A percentile compares a stretch with the other conserved stretches of the same genome.
Conservation (phyloP, 2,797 vertebrate genomes). For the Sebastes iracundus region DNA sequence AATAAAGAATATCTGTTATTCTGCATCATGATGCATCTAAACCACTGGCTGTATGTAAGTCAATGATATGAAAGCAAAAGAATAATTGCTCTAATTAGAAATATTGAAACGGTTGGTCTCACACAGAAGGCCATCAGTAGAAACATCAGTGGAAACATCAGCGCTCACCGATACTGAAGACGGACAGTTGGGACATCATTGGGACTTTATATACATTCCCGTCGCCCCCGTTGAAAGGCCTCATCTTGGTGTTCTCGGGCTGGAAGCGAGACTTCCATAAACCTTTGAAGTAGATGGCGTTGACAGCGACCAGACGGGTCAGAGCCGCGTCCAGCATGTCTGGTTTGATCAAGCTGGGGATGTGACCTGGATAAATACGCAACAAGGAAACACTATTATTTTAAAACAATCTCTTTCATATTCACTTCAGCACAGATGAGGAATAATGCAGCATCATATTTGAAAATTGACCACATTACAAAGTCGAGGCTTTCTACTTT, state of each 20-base stretch:
- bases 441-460: not conserved
- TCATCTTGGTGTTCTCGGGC: slow-evolving; percentile 92
- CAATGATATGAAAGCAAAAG: not conserved
- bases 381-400: not conserved
- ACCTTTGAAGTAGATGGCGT: slow-evolving; percentile 95
- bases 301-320: slow-evolving; percentile 89
- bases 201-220: slow-evolving; percentile 89
- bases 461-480: not conserved
- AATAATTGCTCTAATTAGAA: not conserved
- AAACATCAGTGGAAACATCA: not conserved
- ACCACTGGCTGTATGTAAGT: not conserved
- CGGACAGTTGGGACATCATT: slow-evolving; percentile 92
- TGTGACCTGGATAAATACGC: slow-evolving; percentile 85
- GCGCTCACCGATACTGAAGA: slow-evolving; percentile 90
- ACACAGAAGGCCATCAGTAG: not conserved
- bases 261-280: slow-evolving; percentile 94
- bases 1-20: not conserved
- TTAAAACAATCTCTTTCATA: not conserved
- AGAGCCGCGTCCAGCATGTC: slow-evolving; percentile 85
- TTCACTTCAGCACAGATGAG: not conserved
- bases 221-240: slow-evolving; percentile 85
- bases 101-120: not conserved
- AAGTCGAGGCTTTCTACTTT: not conserved
- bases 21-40: not conserved
- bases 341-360: slow-evolving; percentile 87